Percentiles rank a stretch among this genome's conserved stretches.
phyloP scores from a whole-genome alignment of 1,140 invertebrate species.

The Limonius californicus region DNA sequence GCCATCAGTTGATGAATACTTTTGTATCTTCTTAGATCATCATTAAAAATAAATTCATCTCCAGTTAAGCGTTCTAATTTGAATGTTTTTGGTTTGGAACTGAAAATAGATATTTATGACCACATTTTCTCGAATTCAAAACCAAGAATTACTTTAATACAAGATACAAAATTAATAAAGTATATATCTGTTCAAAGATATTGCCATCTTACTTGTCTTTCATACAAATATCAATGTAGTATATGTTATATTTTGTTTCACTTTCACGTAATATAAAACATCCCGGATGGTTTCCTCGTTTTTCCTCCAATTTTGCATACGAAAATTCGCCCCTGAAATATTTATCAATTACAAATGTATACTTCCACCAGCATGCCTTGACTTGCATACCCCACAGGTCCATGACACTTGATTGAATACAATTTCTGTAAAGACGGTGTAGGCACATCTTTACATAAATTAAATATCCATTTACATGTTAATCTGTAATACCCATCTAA shows the following conservation, averaged over 20 bases:
- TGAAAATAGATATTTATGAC: too few relatives aligned
- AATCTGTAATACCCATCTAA: slow-evolving; percentile 87
- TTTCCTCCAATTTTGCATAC: slow-evolving; percentile 75
- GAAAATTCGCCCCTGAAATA: slow-evolving; percentile 75
- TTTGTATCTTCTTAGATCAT: slow-evolving; percentile 53
- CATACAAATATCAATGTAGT: slow-evolving; percentile 75
- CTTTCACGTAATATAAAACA: slow-evolving; percentile 79
- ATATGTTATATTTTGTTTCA: slow-evolving; percentile 70
- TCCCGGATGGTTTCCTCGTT: slow-evolving; percentile 67
- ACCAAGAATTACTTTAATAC: too few relatives aligned
- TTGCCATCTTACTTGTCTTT: slow-evolving; percentile 66
- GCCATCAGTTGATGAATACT: slow-evolving; percentile 60
- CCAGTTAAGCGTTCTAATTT: slow-evolving; percentile 56
- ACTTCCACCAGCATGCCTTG: too few relatives aligned
- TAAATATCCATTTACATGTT: slow-evolving; percentile 84
- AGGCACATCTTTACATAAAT: slow-evolving; percentile 74
- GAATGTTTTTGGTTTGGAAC: slow-evolving; percentile 64
- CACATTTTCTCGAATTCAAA: too few relatives aligned
- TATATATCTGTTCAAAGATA: too few relatives aligned
- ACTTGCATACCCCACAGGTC: slow-evolving; percentile 64
- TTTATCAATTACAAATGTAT: too few relatives aligned
- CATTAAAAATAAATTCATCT: slow-evolving; percentile 52
- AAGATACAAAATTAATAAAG: too few relatives aligned
- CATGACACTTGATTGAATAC: slow-evolving; percentile 77
- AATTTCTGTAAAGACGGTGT: slow-evolving; percentile 73